Conservation (phyloP, 2,113 vertebrate species). For the Microcebus lehilahytsara region DNA sequence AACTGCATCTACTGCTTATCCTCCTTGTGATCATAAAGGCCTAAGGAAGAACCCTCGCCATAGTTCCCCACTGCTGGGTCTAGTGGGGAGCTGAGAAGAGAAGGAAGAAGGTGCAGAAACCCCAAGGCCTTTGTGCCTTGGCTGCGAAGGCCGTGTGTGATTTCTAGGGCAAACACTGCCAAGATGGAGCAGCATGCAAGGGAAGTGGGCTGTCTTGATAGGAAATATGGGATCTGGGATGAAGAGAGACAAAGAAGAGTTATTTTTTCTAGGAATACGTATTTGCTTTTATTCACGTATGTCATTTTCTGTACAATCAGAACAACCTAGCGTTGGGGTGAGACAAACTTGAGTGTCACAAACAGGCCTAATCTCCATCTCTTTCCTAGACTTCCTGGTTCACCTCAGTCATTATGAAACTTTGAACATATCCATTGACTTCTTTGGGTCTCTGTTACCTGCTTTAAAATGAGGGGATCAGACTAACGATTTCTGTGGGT, state of each 20-base stretch:
- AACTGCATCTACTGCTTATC: too few relatives aligned
- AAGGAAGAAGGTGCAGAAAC: not conserved
- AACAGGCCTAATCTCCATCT: not conserved
- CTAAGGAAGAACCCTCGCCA: too few relatives aligned
- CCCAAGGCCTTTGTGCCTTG: not conserved
- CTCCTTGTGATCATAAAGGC: too few relatives aligned
- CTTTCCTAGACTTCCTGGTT: not conserved
- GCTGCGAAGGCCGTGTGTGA: not conserved
- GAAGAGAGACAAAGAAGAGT: not conserved
- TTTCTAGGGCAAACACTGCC: not conserved
- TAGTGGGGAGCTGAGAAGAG: too few relatives aligned
- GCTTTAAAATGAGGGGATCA: not conserved
- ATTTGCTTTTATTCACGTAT: not conserved
- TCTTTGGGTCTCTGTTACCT: not conserved
- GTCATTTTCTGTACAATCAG: not conserved
- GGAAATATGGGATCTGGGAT: not conserved
- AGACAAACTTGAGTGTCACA: not conserved
- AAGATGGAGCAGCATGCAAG: too few relatives aligned
- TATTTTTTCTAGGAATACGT: not conserved
- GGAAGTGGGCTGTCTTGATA: not conserved
- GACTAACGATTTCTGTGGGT: not conserved
- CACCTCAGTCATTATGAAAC: not conserved
- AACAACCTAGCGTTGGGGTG: not conserved
- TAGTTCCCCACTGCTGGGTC: too few relatives aligned
- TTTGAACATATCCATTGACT: not conserved